These are phyloP conservation scores for Timandra comae DNA, from an alignment of 2,888 invertebrate genomes.

Conservation along the genomic window DNA sequence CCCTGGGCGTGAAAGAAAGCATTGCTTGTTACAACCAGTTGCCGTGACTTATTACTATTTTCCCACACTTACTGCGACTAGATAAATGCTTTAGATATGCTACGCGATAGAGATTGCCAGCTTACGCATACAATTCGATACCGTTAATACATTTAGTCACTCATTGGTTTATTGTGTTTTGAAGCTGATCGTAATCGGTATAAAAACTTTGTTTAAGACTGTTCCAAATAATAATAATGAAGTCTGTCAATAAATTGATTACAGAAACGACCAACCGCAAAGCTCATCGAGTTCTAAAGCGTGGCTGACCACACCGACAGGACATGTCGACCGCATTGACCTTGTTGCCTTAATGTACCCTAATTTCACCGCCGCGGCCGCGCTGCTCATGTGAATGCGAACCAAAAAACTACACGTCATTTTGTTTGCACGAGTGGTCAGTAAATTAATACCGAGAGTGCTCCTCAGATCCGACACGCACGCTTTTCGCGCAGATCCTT, in stretches of 20 bases:
- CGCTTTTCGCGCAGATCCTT: constrained; percentile 40
- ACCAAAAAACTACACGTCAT: constrained; percentile 66
- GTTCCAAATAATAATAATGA: constrained; percentile 9
- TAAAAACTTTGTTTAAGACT: neutral
- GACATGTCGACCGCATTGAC: constrained; percentile 50
- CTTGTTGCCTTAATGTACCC: constrained; percentile 74
- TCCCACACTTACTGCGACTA: constrained; percentile 41
- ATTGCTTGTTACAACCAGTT: neutral
- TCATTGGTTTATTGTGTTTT: neutral
- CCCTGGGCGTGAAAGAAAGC: too few relatives aligned
- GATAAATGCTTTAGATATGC: constrained; percentile 37
- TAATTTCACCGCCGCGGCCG: constrained; percentile 58
- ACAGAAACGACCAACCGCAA: constrained; percentile 53
- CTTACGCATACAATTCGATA: constrained; percentile 2
- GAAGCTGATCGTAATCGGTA: neutral
- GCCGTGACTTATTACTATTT: constrained; percentile 25
- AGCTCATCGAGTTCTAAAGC: constrained; percentile 41
- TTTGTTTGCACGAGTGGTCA: constrained; percentile 66
- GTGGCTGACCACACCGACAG: constrained; percentile 44
- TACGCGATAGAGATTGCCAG: too few relatives aligned
- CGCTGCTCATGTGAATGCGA: constrained; percentile 42
- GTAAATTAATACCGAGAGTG: constrained; percentile 64
- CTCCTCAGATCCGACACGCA: constrained; percentile 48
- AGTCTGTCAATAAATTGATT: constrained; percentile 15
- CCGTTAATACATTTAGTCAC: constrained; percentile 2